phyloP scores from a whole-genome alignment of 2,113 vertebrate species.

The Butastur rufipennis region DNA sequence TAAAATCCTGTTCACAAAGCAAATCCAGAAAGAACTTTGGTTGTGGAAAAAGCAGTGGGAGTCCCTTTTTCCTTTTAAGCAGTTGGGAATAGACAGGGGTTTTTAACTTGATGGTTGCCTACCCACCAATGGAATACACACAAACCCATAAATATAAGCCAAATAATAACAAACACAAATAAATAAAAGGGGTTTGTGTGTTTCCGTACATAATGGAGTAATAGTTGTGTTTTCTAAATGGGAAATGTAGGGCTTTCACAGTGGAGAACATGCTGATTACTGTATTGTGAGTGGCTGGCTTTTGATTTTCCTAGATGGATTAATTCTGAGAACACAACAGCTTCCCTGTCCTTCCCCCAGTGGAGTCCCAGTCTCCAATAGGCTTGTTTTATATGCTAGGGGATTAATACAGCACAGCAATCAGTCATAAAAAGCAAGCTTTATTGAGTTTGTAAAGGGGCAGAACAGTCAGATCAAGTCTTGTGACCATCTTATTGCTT shows the following conservation, averaged over 20 bases:
- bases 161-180: slow-evolving; percentile 74
- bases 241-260: slow-evolving; percentile 75
- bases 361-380: slow-evolving; percentile 72
- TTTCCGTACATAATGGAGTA: slow-evolving; percentile 64
- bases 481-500: slow-evolving; percentile 77
- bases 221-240: slow-evolving; percentile 79
- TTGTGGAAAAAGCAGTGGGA: slow-evolving; percentile 56
- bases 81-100: slow-evolving; percentile 64
- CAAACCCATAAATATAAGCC: slow-evolving; percentile 71
- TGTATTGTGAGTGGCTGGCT: slow-evolving; percentile 86
- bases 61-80: slow-evolving; percentile 67
- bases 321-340: slow-evolving; percentile 76
- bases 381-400: slow-evolving; percentile 73
- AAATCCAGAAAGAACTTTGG: slow-evolving; percentile 17
- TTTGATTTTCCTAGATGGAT: slow-evolving; percentile 81
- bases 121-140: slow-evolving; percentile 56
- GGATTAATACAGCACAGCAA: slow-evolving; percentile 83
- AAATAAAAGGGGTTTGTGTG: slow-evolving; percentile 66
- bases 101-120: slow-evolving; percentile 56
- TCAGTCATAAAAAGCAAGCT: slow-evolving; percentile 78
- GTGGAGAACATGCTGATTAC: slow-evolving; percentile 85
- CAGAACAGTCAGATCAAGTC: slow-evolving; percentile 72
- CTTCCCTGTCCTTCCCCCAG: slow-evolving; percentile 75
- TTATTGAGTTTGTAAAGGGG: slow-evolving; percentile 70
- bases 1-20: slow-evolving; percentile 48